phyloP scores from a whole-genome alignment of 2,113 vertebrate genomes.

The Columba janthina region DNA sequence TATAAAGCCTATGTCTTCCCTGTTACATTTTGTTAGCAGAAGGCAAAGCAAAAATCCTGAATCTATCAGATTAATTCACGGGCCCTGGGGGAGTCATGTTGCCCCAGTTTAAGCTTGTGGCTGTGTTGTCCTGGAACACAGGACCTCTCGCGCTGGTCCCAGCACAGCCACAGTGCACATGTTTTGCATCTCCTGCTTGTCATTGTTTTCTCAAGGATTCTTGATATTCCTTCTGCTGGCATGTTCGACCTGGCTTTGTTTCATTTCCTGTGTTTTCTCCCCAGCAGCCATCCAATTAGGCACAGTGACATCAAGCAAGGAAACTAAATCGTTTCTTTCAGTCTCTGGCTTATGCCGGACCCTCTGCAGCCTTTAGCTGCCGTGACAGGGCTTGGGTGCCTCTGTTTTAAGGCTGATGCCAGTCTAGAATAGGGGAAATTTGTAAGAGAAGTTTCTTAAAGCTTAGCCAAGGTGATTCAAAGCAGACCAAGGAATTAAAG shows the following conservation, averaged over 20 bases:
- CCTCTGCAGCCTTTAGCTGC: background rate
- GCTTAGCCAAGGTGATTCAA: background rate
- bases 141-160: fast-evolving
- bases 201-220: background rate
- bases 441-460: background rate
- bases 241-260: background rate
- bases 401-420: background rate
- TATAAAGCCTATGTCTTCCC: background rate
- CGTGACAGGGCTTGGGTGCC: background rate
- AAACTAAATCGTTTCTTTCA: background rate
- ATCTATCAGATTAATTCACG: background rate
- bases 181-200: background rate
- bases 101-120: background rate
- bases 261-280: constrained; percentile 3
- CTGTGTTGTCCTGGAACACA: background rate
- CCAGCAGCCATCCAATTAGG: fast-evolving
- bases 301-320: background rate
- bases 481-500: background rate
- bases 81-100: fast-evolving
- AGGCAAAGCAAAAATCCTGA: background rate
- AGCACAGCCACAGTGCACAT: fast-evolving
- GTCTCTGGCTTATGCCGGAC: background rate
- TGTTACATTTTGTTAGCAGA: background rate
- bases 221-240: background rate
- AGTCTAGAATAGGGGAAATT: background rate